A percentile compares a stretch with the other conserved stretches of the same genome.
These are phyloP conservation scores for Aegypius monachus DNA, from an alignment of 2,113 vertebrate genomes.

Conservation along the genomic window DNA sequence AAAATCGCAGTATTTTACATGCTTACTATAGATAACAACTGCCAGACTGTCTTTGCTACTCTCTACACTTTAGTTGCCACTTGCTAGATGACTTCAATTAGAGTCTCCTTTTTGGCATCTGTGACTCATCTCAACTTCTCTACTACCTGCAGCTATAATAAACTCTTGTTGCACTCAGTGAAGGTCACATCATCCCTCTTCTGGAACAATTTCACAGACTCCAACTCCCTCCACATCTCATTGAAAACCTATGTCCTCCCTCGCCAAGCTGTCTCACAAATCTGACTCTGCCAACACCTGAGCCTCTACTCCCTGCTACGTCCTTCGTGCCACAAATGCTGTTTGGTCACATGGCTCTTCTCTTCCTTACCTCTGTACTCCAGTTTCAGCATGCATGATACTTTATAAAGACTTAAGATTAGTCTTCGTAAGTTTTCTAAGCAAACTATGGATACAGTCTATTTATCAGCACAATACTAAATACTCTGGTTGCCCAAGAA, in stretches of 20 bases:
- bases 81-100: neutral
- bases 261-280: neutral
- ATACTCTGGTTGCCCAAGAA: neutral
- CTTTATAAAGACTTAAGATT: neutral
- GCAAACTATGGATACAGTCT: neutral
- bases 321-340: neutral
- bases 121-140: neutral
- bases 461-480: neutral
- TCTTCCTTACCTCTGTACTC: neutral
- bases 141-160: neutral
- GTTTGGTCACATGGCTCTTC: neutral
- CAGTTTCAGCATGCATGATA: neutral
- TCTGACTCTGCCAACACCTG: neutral
- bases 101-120: neutral
- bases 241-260: neutral
- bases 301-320: neutral
- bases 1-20: neutral
- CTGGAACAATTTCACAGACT: neutral
- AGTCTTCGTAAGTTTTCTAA: neutral
- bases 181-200: neutral
- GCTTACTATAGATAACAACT: neutral
- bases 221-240: neutral
- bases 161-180: neutral
- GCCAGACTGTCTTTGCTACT: neutral
- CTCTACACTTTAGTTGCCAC: neutral